These are phyloP conservation scores for Orthonyx spaldingii DNA, from an alignment of 2,113 vertebrate genomes.

Conservation along the genomic window DNA sequence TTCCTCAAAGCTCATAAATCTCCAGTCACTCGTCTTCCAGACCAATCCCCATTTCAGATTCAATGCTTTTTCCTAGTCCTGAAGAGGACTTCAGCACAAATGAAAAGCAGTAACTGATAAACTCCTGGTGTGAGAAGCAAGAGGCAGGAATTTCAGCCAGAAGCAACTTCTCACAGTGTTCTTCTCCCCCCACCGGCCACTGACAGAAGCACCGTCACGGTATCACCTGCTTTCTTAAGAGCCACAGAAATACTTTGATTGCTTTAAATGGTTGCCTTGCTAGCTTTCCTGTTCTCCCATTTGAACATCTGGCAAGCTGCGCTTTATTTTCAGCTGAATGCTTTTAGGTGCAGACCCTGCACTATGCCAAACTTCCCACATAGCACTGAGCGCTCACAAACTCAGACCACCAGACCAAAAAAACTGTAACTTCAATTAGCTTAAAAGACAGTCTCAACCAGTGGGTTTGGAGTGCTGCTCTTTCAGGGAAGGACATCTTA, in stretches of 20 bases:
- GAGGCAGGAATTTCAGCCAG: background rate
- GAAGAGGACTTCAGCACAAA: background rate
- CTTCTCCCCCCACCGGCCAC: background rate
- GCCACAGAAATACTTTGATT: background rate
- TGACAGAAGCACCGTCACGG: background rate
- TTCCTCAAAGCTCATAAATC: background rate
- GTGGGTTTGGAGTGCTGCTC: background rate
- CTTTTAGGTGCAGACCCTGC: background rate
- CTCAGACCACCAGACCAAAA: background rate
- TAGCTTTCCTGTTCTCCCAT: background rate
- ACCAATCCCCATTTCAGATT: background rate
- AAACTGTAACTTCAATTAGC: background rate
- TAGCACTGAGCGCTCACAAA: rapidly evolving
- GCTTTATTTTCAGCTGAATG: background rate
- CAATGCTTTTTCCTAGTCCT: background rate
- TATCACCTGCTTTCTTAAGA: background rate
- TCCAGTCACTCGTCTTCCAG: background rate
- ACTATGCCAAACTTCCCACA: background rate
- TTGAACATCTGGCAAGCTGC: background rate
- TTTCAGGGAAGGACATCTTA: background rate
- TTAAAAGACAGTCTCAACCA: background rate
- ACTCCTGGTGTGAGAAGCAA: background rate
- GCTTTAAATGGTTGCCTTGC: background rate
- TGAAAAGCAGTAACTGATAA: background rate
- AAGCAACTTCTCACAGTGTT: background rate